A percentile compares a stretch with the other conserved stretches of the same genome.
Conservation (phyloP, 2,797 vertebrate species). For the Parauchenoglanis ngamensis region DNA sequence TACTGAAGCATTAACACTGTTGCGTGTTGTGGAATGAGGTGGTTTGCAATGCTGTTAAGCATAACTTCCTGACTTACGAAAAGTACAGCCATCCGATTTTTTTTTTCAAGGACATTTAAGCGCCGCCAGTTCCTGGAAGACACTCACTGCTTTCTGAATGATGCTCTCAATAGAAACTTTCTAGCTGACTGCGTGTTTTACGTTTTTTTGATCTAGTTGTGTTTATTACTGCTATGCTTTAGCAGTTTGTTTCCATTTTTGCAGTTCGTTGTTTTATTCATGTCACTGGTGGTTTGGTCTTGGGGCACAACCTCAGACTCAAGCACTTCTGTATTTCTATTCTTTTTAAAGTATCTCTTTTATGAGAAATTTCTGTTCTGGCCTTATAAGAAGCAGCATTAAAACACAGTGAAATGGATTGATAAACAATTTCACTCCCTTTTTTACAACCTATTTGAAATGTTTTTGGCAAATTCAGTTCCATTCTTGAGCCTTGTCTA, state of each 20-base stretch:
- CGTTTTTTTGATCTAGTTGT: not conserved
- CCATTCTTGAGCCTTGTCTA: not conserved
- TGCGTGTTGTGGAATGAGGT: not conserved
- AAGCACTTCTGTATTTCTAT: constrained; percentile 27
- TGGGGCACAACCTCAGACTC: constrained; percentile 20
- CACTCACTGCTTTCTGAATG: not conserved
- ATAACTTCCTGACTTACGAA: constrained; percentile 33
- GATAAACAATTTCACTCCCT: not conserved
- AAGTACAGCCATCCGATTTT: not conserved
- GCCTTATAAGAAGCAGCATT: not conserved
- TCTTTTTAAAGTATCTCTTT: constrained; percentile 18
- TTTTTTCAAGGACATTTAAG: not conserved
- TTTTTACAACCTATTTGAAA: not conserved
- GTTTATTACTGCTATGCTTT: not conserved
- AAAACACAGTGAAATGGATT: not conserved
- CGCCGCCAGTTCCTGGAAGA: constrained; percentile 17
- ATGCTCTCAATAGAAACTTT: not conserved
- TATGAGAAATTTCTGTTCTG: not conserved
- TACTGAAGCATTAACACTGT: not conserved
- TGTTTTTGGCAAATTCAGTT: not conserved
- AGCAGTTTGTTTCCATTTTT: constrained; percentile 14
- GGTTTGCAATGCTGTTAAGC: not conserved
- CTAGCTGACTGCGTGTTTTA: not conserved
- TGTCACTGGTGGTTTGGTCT: constrained; percentile 6
- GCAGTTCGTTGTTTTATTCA: not conserved